Evolutionary conservation across 2,888 invertebrate species (phyloP).

Genomic region (Cerceris ruficornis): DNA sequence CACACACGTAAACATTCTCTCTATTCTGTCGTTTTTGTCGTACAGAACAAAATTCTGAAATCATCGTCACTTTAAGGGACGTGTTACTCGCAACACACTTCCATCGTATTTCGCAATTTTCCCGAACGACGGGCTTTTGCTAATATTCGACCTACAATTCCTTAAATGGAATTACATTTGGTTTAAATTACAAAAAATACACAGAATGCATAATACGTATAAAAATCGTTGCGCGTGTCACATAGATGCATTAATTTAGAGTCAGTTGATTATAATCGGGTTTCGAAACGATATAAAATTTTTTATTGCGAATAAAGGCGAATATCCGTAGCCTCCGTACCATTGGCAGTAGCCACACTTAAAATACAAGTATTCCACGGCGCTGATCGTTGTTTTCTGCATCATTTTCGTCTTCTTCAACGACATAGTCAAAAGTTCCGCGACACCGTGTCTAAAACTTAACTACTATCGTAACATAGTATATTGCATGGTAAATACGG

Average conservation of each 20-base stretch:
- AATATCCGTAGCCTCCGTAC: no score
- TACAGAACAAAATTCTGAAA: background rate
- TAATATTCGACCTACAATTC: conserved; percentile 58
- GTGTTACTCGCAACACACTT: conserved; percentile 15
- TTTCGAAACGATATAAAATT: conserved; percentile 14
- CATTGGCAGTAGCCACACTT: no score
- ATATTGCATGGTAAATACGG: no score
- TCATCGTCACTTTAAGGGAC: background rate
- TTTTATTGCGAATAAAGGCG: background rate
- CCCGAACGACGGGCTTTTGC: conserved; percentile 25
- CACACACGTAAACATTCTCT: no score
- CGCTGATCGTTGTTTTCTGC: no score
- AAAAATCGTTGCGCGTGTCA: conserved; percentile 61
- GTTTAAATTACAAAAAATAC: conserved; percentile 66
- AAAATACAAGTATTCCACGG: no score
- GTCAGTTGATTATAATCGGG: conserved; percentile 54
- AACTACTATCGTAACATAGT: no score
- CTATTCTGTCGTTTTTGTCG: conserved; percentile 14
- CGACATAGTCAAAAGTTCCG: no score
- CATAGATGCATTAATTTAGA: conserved; percentile 53
- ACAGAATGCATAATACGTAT: conserved; percentile 66
- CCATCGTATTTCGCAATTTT: conserved; percentile 5
- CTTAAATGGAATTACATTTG: conserved; percentile 61
- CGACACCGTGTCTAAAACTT: no score
- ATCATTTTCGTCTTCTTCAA: no score